A percentile compares a stretch with the other conserved stretches of the same genome.
Conservation (phyloP, 2,888 invertebrate species). For the Silvanus unidentatus region DNA sequence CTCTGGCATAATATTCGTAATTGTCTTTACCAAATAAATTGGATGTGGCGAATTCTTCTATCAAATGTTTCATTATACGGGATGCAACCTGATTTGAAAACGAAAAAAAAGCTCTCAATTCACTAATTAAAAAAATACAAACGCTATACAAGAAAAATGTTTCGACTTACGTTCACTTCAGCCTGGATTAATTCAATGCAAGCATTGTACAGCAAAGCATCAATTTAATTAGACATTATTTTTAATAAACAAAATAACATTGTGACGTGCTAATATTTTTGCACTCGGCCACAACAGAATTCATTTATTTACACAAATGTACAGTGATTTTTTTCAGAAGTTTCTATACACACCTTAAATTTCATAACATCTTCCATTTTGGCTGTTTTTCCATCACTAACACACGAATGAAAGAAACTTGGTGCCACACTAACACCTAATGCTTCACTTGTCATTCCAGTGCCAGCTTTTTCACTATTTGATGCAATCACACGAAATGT, state of each 20-base stretch:
- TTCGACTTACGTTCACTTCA: conserved; percentile 66
- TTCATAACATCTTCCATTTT: conserved; percentile 93
- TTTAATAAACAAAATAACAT: not conserved
- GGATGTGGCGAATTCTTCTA: conserved; percentile 93
- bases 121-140: too few species aligned
- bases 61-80: conserved; percentile 92
- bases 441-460: conserved; percentile 93
- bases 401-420: conserved; percentile 93
- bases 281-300: too few species aligned
- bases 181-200: conserved; percentile 55
- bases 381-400: conserved; percentile 89
- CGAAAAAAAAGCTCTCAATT: not conserved
- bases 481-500: conserved; percentile 94
- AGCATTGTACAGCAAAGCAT: conserved; percentile 46
- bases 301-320: too few species aligned
- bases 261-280: too few species aligned
- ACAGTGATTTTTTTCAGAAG: too few species aligned
- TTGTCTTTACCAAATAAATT: conserved; percentile 92
- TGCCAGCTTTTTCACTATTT: conserved; percentile 81
- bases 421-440: conserved; percentile 93
- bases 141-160: not conserved
- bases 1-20: conserved; percentile 92
- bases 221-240: conserved; percentile 3
- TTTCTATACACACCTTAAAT: conserved; percentile 65
- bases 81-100: conserved; percentile 72